Percentiles rank a stretch among this genome's conserved stretches.
These are phyloP conservation scores for Steatornis caripensis DNA, from an alignment of 2,113 vertebrate species.

Conservation along the genomic window DNA sequence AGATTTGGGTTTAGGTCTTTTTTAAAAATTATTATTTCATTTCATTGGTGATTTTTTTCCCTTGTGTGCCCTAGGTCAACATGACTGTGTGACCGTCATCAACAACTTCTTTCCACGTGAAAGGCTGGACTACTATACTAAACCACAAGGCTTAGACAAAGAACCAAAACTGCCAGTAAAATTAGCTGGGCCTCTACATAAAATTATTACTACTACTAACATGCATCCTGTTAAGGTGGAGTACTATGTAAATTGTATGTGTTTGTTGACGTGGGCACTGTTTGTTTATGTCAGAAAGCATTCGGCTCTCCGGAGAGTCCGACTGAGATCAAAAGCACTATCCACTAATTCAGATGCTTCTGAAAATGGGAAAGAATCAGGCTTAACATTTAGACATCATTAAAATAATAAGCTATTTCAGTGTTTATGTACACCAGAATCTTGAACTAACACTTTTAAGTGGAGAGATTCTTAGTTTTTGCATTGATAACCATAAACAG, in stretches of 20 bases:
- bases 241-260: background rate
- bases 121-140: constrained; percentile 93
- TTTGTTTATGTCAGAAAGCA: background rate
- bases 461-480: background rate
- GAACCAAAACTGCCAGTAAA: constrained; percentile 91
- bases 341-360: background rate
- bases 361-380: background rate
- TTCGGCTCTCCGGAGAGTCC: background rate
- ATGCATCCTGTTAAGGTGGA: constrained; percentile 95
- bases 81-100: constrained; percentile 96
- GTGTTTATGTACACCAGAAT: background rate
- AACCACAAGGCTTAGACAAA: constrained; percentile 91
- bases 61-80: constrained; percentile 81
- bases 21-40: background rate
- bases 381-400: background rate
- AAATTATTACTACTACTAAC: constrained; percentile 95
- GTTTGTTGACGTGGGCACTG: background rate
- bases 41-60: background rate
- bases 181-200: constrained; percentile 91
- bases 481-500: background rate
- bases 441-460: background rate
- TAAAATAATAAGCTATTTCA: background rate
- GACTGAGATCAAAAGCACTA: background rate
- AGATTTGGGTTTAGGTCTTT: background rate
- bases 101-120: constrained; percentile 98